Evolutionary conservation across 53 echinoderm and acorn worm genomes (phyloP).

Genomic region (Paelopatides confundens): DNA sequence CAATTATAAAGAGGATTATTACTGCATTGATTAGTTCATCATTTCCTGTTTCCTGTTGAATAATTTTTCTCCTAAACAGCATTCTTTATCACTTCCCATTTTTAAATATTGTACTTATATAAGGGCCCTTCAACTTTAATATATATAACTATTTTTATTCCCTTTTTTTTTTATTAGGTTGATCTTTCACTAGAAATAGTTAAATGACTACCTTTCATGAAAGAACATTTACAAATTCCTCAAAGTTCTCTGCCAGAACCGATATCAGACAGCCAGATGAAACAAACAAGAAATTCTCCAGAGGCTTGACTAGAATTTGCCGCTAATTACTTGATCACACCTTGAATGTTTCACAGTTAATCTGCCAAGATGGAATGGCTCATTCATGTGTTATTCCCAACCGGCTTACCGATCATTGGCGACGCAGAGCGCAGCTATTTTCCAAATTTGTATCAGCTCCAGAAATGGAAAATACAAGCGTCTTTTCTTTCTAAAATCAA

Average conservation of each 20-base stretch:
- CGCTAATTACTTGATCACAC: slow-evolving; percentile 39
- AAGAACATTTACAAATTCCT: neutral
- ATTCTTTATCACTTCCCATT: neutral
- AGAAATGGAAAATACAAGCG: neutral
- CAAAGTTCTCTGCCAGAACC: neutral
- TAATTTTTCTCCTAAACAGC: too few relatives aligned
- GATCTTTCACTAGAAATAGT: neutral
- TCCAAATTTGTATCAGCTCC: neutral
- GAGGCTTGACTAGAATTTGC: slow-evolving; percentile 7
- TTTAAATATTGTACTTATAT: neutral
- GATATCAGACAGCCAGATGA: slow-evolving; percentile 1
- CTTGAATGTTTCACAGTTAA: slow-evolving; percentile 16
- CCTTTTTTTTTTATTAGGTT: neutral
- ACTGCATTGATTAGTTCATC: too few relatives aligned
- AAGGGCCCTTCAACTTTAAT: neutral
- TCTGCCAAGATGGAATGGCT: neutral
- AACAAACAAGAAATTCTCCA: slow-evolving; percentile 1
- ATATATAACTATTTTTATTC: neutral
- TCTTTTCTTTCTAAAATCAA: neutral
- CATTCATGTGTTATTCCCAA: slow-evolving; percentile 32
- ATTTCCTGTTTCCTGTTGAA: too few relatives aligned
- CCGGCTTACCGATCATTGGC: neutral
- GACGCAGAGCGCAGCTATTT: neutral
- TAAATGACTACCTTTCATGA: neutral
- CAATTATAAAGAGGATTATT: too few relatives aligned